phyloP scores from a whole-genome alignment of 2,797 vertebrate genomes.

The Coilia nasus region DNA sequence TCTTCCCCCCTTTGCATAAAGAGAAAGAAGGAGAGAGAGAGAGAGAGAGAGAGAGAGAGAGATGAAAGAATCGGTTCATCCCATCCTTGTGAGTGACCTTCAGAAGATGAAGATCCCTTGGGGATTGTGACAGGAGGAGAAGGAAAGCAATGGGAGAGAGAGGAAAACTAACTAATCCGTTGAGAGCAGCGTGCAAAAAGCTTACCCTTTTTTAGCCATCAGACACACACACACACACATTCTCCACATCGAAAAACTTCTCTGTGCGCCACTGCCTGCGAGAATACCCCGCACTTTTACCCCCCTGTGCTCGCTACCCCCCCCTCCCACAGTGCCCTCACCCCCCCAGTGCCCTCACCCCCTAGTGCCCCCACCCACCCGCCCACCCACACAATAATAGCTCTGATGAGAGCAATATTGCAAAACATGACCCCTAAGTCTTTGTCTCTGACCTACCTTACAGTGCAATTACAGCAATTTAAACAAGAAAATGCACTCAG shows the following conservation, averaged over 20 bases:
- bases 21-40: background rate
- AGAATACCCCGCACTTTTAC: background rate
- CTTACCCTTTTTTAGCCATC: too few species aligned
- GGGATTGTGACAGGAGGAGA: background rate
- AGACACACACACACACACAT: background rate
- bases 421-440: conserved; percentile 49
- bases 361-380: background rate
- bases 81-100: conserved; percentile 20
- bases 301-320: background rate
- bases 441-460: conserved; percentile 44
- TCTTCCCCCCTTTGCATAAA: background rate
- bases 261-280: background rate
- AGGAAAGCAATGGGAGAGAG: background rate
- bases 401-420: conserved; percentile 42
- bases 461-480: conserved; percentile 52
- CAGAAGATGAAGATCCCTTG: conserved; percentile 16
- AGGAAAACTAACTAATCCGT: too few species aligned
- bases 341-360: background rate
- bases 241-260: background rate
- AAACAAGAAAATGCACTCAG: conserved; percentile 41
- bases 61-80: conserved; percentile 25
- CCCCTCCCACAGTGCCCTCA: background rate
- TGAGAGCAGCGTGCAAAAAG: too few species aligned
- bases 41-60: background rate
- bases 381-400: conserved; percentile 37